phyloP scores from a whole-genome alignment of 2,113 vertebrate species.

The Isichthys henryi region DNA sequence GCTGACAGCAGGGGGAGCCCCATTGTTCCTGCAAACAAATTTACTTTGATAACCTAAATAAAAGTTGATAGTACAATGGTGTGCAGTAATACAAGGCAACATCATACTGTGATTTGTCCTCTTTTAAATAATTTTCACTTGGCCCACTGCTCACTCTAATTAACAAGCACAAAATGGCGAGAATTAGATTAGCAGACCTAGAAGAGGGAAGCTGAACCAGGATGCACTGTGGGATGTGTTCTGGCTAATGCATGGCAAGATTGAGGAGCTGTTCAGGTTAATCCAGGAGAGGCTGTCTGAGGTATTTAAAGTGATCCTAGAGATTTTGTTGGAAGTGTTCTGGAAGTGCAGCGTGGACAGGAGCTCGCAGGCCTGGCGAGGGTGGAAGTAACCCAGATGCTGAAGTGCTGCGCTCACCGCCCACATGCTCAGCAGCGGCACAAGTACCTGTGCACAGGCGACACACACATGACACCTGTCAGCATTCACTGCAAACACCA shows the following conservation, averaged over 20 bases:
- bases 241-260: neutral
- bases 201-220: conserved; percentile 64
- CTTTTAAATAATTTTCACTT: neutral
- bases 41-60: neutral
- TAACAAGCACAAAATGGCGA: conserved; percentile 18
- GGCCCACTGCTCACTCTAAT: neutral
- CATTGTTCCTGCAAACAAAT: conserved; percentile 48
- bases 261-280: conserved; percentile 9
- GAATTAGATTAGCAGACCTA: conserved; percentile 48
- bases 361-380: conserved; percentile 33
- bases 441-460: conserved; percentile 55
- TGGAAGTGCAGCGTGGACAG: conserved; percentile 9
- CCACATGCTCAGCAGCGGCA: conserved; percentile 60
- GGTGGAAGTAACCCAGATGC: conserved; percentile 27
- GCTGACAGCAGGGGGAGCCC: conserved; percentile 62
- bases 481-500: neutral
- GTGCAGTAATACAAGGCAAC: neutral
- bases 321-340: conserved; percentile 30
- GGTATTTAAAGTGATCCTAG: neutral
- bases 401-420: conserved; percentile 50
- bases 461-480: neutral
- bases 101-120: neutral
- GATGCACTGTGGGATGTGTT: conserved; percentile 25
- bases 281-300: neutral
- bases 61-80: neutral